A percentile compares a stretch with the other conserved stretches of the same genome.
Evolutionary conservation across 2,888 invertebrate genomes (phyloP).

Genomic region (Athalia rosae): DNA sequence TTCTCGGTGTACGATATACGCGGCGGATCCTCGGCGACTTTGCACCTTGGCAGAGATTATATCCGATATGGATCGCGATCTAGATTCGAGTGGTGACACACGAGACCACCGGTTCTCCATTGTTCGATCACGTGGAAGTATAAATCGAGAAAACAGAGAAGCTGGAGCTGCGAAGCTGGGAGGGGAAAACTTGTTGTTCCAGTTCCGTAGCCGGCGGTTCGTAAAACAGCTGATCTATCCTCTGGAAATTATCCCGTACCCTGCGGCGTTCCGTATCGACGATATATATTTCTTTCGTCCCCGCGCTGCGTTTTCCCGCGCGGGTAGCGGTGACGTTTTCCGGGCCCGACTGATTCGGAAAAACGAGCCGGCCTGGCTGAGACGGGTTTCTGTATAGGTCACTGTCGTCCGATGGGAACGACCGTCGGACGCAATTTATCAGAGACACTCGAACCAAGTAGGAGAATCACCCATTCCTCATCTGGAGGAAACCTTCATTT

Average conservation of each 20-base stretch:
- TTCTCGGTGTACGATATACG: neutral
- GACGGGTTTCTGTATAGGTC: neutral
- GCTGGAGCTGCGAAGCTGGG: neutral
- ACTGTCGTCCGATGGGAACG: conserved; percentile 31
- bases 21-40: conserved; percentile 37
- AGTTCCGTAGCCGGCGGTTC: neutral
- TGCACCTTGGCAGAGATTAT: conserved; percentile 36
- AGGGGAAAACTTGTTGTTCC: conserved; percentile 6
- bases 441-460: conserved; percentile 26
- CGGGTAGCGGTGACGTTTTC: neutral
- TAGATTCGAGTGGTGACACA: conserved; percentile 34
- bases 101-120: conserved; percentile 42
- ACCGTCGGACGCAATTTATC: conserved; percentile 29
- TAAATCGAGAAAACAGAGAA: conserved; percentile 32
- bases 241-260: neutral
- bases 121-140: conserved; percentile 39
- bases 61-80: conserved; percentile 36
- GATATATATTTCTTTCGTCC: neutral
- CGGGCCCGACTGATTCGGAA: neutral
- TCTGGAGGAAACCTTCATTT: conserved; percentile 32
- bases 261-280: neutral
- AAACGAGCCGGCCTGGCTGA: neutral
- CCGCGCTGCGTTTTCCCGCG: neutral
- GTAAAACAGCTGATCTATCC: conserved; percentile 1
- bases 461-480: conserved; percentile 7